Conservation (phyloP, 2,888 invertebrate species). For the Pantelozetes paolii region DNA sequence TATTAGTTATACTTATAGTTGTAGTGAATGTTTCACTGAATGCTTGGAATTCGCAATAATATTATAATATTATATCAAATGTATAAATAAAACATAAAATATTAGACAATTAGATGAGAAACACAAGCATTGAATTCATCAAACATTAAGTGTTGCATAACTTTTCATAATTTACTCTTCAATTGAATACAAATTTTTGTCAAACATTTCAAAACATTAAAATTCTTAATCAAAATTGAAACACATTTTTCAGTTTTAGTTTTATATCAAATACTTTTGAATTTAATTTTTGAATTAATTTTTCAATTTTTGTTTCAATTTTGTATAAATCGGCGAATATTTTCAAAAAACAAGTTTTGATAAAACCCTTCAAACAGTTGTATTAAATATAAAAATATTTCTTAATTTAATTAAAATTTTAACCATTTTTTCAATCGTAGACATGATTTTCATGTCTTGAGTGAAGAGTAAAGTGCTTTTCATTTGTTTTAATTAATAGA, state of each 20-base stretch:
- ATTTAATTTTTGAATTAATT: no score
- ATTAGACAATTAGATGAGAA: background rate
- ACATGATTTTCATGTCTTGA: no score
- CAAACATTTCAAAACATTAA: background rate
- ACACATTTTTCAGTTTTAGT: background rate
- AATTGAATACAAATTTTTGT: background rate
- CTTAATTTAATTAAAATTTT: no score
- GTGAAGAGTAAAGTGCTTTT: no score
- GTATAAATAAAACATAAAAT: background rate
- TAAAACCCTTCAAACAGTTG: no score
- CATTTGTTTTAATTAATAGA: no score
- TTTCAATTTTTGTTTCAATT: no score
- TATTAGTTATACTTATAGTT: background rate
- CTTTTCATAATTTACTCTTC: background rate
- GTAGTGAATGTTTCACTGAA: slow-evolving; percentile 4
- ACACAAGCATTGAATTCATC: slow-evolving; percentile 12
- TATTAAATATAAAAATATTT: no score
- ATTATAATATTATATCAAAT: background rate
- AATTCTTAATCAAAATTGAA: background rate
- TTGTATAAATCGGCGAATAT: no score
- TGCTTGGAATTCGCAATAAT: slow-evolving; percentile 6
- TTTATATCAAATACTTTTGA: background rate
- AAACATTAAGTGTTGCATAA: slow-evolving; percentile 8
- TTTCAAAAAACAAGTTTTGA: no score
- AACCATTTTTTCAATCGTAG: no score